Percentiles rank a stretch among this genome's conserved stretches.
Evolutionary conservation across 1,140 invertebrate species (phyloP).

Genomic region (Rhagoletis pomonella): DNA sequence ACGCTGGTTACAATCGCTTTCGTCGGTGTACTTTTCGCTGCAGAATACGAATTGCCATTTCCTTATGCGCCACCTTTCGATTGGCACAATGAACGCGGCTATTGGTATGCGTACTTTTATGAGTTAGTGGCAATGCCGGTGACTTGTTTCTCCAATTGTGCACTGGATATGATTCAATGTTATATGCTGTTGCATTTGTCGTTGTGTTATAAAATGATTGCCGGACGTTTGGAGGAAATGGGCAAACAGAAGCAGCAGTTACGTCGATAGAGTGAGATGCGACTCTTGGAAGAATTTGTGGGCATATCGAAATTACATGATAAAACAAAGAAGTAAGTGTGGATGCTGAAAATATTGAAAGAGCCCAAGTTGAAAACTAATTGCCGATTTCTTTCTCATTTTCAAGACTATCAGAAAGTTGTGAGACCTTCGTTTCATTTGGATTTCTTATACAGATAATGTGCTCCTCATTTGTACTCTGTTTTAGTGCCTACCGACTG

Average conservation of each 20-base stretch:
- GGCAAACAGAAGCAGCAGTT: not conserved
- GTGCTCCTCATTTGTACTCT: constrained; percentile 67
- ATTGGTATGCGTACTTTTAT: constrained; percentile 66
- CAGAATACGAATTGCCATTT: constrained; percentile 64
- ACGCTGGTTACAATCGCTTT: constrained; percentile 62
- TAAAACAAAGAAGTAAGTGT: constrained; percentile 50
- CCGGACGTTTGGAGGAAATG: constrained; percentile 58
- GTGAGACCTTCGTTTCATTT: constrained; percentile 64
- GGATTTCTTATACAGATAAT: constrained; percentile 67
- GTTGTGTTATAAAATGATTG: constrained; percentile 62
- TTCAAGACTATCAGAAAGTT: constrained; percentile 61
- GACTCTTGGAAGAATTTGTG: not conserved
- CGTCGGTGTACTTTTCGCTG: constrained; percentile 61
- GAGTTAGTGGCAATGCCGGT: constrained; percentile 63
- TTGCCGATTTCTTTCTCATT: constrained; percentile 9
- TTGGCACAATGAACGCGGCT: constrained; percentile 59
- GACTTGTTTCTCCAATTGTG: constrained; percentile 64
- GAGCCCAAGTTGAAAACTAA: not conserved
- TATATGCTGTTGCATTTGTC: constrained; percentile 68
- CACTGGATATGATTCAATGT: constrained; percentile 64
- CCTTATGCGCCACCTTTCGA: constrained; percentile 67
- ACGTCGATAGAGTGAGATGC: constrained; percentile 59
- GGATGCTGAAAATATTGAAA: not conserved
- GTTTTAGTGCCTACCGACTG: constrained; percentile 67
- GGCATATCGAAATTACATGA: not conserved